A percentile compares a stretch with the other conserved stretches of the same genome.
phyloP scores from a whole-genome alignment of 2,797 vertebrate genomes.

The Oreochromis grahami region DNA sequence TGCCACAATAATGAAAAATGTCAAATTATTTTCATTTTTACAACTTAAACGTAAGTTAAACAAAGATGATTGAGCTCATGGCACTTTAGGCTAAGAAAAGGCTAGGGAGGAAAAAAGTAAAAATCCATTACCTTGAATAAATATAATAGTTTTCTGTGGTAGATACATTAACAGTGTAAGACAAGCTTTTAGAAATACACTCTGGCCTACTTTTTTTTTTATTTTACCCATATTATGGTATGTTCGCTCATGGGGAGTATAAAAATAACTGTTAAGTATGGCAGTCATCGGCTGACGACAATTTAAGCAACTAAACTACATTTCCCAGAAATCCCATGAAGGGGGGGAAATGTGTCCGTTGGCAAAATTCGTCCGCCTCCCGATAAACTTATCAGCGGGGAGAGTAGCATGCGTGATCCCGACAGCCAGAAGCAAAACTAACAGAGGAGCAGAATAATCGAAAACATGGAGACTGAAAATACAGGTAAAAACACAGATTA shows the following conservation, averaged over 20 bases:
- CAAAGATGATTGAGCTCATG: background rate
- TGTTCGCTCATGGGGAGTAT: background rate
- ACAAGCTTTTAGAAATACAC: background rate
- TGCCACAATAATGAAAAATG: background rate
- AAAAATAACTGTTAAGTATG: background rate
- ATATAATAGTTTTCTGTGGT: background rate
- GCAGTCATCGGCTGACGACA: background rate
- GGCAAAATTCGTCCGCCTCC: background rate
- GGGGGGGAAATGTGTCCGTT: constrained; percentile 19
- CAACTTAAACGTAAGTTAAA: background rate
- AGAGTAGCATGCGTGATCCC: background rate
- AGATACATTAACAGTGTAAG: background rate
- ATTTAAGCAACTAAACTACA: constrained; percentile 17
- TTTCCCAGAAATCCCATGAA: constrained; percentile 34
- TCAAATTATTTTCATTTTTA: background rate
- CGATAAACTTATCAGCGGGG: background rate
- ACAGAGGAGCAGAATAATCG: background rate
- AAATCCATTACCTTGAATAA: background rate
- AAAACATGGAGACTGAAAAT: background rate
- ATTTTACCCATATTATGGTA: background rate
- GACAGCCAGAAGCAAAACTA: background rate
- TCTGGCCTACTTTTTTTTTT: background rate
- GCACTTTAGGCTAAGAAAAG: background rate
- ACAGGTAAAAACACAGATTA: constrained; percentile 5
- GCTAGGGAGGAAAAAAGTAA: background rate